Percentiles rank a stretch among this genome's conserved stretches.
phyloP scores from a whole-genome alignment of 2,888 invertebrate species.

The Crocallis elinguaria region DNA sequence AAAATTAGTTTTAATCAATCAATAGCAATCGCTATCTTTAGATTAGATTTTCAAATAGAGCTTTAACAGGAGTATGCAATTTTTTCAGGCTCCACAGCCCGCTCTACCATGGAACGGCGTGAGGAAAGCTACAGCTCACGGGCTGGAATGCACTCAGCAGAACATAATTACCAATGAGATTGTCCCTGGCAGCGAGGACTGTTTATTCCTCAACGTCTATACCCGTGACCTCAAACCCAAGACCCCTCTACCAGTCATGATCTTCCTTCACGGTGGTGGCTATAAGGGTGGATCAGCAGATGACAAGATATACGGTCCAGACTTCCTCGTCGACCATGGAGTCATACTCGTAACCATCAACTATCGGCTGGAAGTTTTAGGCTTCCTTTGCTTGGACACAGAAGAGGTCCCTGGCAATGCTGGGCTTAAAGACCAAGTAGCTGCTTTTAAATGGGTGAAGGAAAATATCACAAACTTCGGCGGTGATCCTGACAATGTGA shows the following conservation, averaged over 20 bases:
- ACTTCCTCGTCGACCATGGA: constrained; percentile 62
- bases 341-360: constrained; percentile 60
- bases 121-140: constrained; percentile 56
- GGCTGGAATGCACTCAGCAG: constrained; percentile 54
- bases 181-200: constrained; percentile 53
- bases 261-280: constrained; percentile 60
- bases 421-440: constrained; percentile 57
- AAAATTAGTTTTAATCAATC: too few relatives aligned
- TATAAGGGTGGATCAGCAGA: constrained; percentile 61
- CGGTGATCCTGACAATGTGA: constrained; percentile 54
- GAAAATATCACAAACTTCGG: constrained; percentile 53
- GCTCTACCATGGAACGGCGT: constrained; percentile 63
- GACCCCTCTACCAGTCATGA: constrained; percentile 53
- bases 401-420: constrained; percentile 56
- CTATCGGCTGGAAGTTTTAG: constrained; percentile 53
- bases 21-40: too few relatives aligned
- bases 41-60: too few relatives aligned
- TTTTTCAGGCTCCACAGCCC: constrained; percentile 29
- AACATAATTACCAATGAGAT: constrained; percentile 46
- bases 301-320: constrained; percentile 78
- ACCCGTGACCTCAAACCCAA: constrained; percentile 44
- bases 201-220: constrained; percentile 62
- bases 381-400: constrained; percentile 38
- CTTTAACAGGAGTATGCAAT: too few relatives aligned
- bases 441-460: constrained; percentile 53